Conservation (phyloP, 1,140 invertebrate genomes). For the Trachelipus rathkii region DNA sequence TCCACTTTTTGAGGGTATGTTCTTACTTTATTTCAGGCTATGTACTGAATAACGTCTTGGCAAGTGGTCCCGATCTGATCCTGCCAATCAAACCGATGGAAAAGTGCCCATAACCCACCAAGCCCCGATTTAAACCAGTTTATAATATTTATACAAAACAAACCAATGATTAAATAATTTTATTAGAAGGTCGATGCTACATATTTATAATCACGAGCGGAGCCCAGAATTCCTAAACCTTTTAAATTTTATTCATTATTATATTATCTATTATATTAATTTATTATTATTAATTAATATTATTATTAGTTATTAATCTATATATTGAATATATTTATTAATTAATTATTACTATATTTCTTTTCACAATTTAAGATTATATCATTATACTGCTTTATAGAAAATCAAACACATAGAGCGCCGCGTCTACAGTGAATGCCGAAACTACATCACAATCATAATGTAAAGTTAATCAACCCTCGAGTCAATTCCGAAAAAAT, state of each 20-base stretch:
- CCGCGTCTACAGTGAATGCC: too few relatives aligned
- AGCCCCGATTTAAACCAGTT: neutral
- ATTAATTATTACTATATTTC: too few relatives aligned
- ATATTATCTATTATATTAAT: neutral
- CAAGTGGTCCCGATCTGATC: neutral
- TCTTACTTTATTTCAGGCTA: neutral
- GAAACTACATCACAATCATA: neutral
- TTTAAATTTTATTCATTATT: neutral
- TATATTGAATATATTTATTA: too few relatives aligned
- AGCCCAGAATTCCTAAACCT: too few relatives aligned
- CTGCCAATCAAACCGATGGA: constrained; percentile 6
- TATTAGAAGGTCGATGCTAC: neutral
- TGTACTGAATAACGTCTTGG: neutral
- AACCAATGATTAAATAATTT: neutral
- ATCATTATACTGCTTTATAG: too few relatives aligned
- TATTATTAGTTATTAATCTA: too few relatives aligned
- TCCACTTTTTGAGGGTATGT: neutral
- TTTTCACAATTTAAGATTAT: too few relatives aligned
- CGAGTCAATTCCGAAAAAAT: neutral
- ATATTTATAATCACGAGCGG: too few relatives aligned
- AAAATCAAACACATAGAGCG: too few relatives aligned
- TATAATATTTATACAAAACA: neutral
- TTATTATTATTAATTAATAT: too few relatives aligned
- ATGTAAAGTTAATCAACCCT: neutral
- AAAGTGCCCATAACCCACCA: neutral